A percentile compares a stretch with the other conserved stretches of the same genome.
Evolutionary conservation across 2,113 vertebrate genomes (phyloP).

Genomic region (Alligator sinensis): DNA sequence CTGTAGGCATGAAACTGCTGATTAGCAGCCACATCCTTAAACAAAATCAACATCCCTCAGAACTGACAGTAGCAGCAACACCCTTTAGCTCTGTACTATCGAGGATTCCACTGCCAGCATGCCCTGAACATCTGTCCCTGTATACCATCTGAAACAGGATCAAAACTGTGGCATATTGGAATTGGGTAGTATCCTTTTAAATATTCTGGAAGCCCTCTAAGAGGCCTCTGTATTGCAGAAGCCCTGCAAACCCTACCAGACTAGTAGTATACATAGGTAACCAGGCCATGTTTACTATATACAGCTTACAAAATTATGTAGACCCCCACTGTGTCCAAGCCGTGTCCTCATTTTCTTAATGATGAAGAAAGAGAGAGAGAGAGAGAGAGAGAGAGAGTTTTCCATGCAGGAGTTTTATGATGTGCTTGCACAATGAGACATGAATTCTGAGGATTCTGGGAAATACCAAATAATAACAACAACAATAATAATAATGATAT

Average conservation of each 20-base stretch:
- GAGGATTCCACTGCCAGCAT: constrained; percentile 36
- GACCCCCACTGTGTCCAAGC: background rate
- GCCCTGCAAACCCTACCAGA: background rate
- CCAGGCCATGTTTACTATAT: constrained; percentile 7
- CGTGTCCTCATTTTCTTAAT: constrained; percentile 14
- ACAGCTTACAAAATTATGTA: background rate
- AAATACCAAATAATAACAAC: constrained; percentile 20
- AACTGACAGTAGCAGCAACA: background rate
- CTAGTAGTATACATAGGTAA: background rate
- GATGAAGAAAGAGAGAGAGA: background rate
- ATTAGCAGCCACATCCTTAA: background rate
- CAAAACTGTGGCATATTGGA: constrained; percentile 57
- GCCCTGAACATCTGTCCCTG: constrained; percentile 18
- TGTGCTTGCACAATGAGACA: background rate
- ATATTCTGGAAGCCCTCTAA: constrained; percentile 39
- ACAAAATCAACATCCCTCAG: background rate
- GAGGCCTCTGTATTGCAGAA: constrained; percentile 53
- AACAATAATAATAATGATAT: constrained; percentile 13
- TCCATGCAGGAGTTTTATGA: constrained; percentile 3
- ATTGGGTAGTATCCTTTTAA: constrained; percentile 59
- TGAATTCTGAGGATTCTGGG: background rate
- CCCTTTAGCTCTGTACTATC: background rate
- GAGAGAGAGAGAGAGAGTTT: background rate
- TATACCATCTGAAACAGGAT: constrained; percentile 48
- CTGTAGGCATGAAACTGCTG: background rate